A percentile compares a stretch with the other conserved stretches of the same genome.
Evolutionary conservation across 2,888 invertebrate genomes (phyloP).

Genomic region (Polylopha cassiicola): DNA sequence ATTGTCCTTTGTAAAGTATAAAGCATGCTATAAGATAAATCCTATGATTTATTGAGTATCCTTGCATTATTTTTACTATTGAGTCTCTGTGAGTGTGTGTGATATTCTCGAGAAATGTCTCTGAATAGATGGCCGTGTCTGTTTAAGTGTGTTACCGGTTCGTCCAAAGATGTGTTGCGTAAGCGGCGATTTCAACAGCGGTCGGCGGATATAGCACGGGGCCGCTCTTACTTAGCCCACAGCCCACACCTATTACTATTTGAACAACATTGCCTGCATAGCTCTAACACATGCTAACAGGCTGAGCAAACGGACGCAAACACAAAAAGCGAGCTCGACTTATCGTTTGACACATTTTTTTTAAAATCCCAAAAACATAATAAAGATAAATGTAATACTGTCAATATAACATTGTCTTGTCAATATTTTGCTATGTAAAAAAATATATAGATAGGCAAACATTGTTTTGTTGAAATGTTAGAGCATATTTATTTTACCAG

Average conservation of each 20-base stretch:
- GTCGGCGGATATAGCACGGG: constrained; percentile 68
- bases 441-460: not conserved
- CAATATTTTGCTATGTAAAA: too few species aligned
- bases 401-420: too few species aligned
- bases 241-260: constrained; percentile 63
- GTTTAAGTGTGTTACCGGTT: constrained; percentile 52
- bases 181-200: constrained; percentile 65
- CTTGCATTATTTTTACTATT: too few species aligned
- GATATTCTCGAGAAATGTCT: constrained; percentile 36
- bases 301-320: constrained; percentile 50
- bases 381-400: not conserved
- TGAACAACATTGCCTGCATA: constrained; percentile 54
- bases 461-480: too few species aligned
- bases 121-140: constrained; percentile 39
- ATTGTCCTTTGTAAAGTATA: too few species aligned
- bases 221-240: constrained; percentile 64
- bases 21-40: too few species aligned
- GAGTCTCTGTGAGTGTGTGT: constrained; percentile 19
- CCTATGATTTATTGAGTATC: too few species aligned
- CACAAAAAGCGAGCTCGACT: constrained; percentile 40
- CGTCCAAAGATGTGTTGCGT: constrained; percentile 61
- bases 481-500: too few species aligned
- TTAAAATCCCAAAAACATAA: not conserved
- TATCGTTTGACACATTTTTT: constrained; percentile 44
- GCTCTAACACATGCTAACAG: constrained; percentile 51